phyloP scores from a whole-genome alignment of 2,113 vertebrate genomes.

The Trochalopteron elliotii region DNA sequence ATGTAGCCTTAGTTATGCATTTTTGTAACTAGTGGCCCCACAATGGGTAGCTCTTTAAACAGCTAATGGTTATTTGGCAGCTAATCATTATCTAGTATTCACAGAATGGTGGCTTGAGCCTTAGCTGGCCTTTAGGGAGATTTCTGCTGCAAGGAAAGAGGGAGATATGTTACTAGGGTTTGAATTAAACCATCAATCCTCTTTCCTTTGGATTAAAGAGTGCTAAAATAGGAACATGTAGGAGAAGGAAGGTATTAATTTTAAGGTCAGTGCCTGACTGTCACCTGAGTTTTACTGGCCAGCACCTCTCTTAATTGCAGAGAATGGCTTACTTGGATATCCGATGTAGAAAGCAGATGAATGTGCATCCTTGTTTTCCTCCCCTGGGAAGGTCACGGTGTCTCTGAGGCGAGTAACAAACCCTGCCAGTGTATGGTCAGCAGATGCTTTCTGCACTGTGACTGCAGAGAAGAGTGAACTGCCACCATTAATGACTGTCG shows the following conservation, averaged over 20 bases:
- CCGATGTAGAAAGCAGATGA: background rate
- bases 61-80: background rate
- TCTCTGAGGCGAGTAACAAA: background rate
- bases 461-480: background rate
- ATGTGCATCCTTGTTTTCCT: background rate
- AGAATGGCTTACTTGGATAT: background rate
- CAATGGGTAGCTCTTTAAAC: background rate
- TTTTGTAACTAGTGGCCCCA: background rate
- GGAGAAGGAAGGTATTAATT: background rate
- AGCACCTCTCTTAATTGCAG: background rate
- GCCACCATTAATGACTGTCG: fast-evolving
- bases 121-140: background rate
- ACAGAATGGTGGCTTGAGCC: background rate
- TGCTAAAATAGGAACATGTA: background rate
- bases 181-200: background rate
- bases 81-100: background rate
- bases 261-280: background rate
- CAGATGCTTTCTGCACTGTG: background rate
- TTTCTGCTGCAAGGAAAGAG: background rate
- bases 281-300: background rate
- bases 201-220: background rate
- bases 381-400: background rate
- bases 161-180: background rate
- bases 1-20: background rate
- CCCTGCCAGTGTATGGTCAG: background rate